Base-by-base conservation (phyloP, 2,113 vertebrate genomes). In the Leptocoma aspasia region DNA sequence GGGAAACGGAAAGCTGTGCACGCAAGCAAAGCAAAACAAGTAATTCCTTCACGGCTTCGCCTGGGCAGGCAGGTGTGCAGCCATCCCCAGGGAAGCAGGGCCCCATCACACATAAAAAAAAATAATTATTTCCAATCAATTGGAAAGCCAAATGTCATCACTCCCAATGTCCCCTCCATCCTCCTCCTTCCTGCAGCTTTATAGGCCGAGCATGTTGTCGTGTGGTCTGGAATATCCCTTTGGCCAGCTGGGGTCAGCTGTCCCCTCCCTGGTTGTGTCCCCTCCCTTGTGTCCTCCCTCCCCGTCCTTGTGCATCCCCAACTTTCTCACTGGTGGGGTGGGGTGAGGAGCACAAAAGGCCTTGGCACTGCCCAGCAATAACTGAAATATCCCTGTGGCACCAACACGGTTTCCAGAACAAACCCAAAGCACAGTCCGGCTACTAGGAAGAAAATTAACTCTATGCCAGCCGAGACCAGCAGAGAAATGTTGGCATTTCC, bases 1-100 rank as follows among this genome's bases (percentile, higher is more conserved):
- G 68, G 7, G 28, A 66, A 39, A 57, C 44, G 22, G 16, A 44
- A 73, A 73, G 37, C 76, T 80, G 27, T 3, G 1, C 39, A 7
- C 30, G 31, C 4, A 57, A 35, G 66, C 14, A 35, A 42, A 72
- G 18, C 31, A 31, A 66, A 59, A 17, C 16, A 10, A 39, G 19
- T 13, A 20, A 31, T 57, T 57, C 0, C 5, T 49, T 49, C 12
- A 47, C 0, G 0, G 57, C 31, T 88, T 49, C 31, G n/a, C 4
- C 1, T 54, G 30, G 27, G 47, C 64, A 37, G 56, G 16, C 8
- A 26, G 41, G 24, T 54, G 24, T 30, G 35, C 65, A 41, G 49
- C 41, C n/a, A 30, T 30, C 3, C 22, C 63, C 33, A 13, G 53
- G 14, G 59, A 27, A 15, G 15, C 61, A 68, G 24, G 37, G 39